A percentile compares a stretch with the other conserved stretches of the same genome.
Conservation (phyloP, 37 sponge, comb jelly and placozoan genomes). For the Haliclona indistincta region DNA sequence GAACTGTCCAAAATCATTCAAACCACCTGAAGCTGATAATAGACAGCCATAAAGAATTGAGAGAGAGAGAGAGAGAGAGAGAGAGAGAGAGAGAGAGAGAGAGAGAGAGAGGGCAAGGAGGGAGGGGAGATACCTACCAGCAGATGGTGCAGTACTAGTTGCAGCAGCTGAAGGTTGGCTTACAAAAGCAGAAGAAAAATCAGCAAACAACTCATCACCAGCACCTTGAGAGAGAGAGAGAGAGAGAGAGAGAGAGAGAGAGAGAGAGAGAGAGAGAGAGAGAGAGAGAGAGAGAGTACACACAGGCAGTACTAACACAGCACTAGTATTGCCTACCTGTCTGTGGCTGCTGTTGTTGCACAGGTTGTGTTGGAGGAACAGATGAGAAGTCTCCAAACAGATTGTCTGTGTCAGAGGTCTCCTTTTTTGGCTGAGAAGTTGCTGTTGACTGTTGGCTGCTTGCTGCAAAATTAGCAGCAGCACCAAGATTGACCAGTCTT, state of each 20-base stretch:
- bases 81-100: too few relatives aligned
- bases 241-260: not conserved
- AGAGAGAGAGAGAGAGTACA: not conserved
- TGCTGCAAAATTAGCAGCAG: constrained; percentile 65
- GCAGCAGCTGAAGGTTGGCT: not conserved
- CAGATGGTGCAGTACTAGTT: constrained; percentile 3
- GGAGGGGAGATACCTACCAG: too few relatives aligned
- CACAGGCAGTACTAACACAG: constrained; percentile 10
- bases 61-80: too few relatives aligned
- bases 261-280: not conserved
- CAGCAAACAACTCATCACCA: constrained; percentile 56
- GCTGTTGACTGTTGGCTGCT: constrained; percentile 12
- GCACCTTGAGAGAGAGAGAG: too few relatives aligned
- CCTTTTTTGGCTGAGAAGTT: not conserved
- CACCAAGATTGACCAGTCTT: constrained; percentile 75
- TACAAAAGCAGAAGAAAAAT: constrained; percentile 43
- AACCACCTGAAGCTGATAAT: not conserved
- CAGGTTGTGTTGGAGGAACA: constrained; percentile 10
- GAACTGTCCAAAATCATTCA: not conserved
- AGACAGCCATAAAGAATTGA: too few relatives aligned
- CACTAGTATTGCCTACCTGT: not conserved
- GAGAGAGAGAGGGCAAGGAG: too few relatives aligned
- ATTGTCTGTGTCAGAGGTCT: constrained; percentile 19
- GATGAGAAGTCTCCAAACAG: constrained; percentile 33
- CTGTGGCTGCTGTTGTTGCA: constrained; percentile 21